phyloP scores from a whole-genome alignment of 2,113 vertebrate species.

The Noctilio leporinus region DNA sequence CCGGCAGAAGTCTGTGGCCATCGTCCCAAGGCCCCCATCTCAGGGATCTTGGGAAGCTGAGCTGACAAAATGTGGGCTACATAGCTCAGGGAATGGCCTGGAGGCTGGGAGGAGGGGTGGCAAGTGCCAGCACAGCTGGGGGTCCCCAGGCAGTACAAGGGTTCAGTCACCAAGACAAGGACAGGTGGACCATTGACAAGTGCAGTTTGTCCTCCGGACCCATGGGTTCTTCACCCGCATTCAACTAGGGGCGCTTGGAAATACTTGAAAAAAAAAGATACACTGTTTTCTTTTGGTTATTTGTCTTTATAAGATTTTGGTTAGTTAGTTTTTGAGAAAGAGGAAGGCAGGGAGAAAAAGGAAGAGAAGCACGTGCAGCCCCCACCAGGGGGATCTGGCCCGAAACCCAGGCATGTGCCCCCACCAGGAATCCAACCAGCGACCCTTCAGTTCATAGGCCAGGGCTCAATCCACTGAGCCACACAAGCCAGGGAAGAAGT shows the following conservation, averaged over 20 bases:
- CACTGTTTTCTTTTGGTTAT: no score
- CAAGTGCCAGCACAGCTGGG: not conserved
- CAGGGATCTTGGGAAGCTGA: not conserved
- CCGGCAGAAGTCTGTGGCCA: not conserved
- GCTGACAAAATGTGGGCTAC: accelerated
- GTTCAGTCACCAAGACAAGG: not conserved
- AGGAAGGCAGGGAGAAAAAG: no score
- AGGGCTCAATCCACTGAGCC: no score
- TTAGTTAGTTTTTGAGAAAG: no score
- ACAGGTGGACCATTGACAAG: not conserved
- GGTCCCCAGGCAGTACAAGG: accelerated
- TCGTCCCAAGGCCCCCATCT: not conserved
- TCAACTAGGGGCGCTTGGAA: not conserved
- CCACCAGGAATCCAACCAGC: no score
- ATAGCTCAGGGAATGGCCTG: not conserved
- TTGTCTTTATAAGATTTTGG: no score
- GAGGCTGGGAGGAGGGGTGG: not conserved
- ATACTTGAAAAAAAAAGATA: no score
- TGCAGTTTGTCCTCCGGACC: not conserved
- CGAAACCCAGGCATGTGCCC: no score
- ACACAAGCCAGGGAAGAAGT: no score
- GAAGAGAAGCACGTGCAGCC: no score
- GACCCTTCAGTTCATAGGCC: no score
- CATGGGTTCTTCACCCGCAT: not conserved
- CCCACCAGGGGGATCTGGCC: no score